These are phyloP conservation scores for Drosophila yooni DNA, from an alignment of 2,888 invertebrate species.

Conservation along the genomic window DNA sequence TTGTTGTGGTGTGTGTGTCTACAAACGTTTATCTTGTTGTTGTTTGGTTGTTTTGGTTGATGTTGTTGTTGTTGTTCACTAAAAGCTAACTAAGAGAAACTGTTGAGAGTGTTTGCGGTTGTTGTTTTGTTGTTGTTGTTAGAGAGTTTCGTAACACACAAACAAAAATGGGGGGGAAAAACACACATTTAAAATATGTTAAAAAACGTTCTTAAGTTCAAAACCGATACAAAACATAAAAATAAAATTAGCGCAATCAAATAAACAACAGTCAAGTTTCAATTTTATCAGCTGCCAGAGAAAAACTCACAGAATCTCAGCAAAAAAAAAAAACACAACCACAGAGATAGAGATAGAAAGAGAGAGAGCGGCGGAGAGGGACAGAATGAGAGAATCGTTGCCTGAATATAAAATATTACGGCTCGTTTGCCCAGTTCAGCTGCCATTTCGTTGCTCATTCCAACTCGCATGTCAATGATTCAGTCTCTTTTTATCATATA, in stretches of 20 bases:
- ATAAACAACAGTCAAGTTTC: slow-evolving; percentile 19
- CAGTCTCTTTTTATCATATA: slow-evolving; percentile 42
- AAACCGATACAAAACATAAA: slow-evolving; percentile 19
- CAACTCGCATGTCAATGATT: slow-evolving; percentile 70
- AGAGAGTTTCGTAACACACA: slow-evolving; percentile 39
- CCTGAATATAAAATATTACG: slow-evolving; percentile 32
- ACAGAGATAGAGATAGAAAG: not conserved
- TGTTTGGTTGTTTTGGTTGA: slow-evolving; percentile 35
- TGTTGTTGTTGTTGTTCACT: slow-evolving; percentile 42
- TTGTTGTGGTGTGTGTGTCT: slow-evolving; percentile 54
- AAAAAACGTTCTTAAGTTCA: slow-evolving; percentile 10
- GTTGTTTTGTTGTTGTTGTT: slow-evolving; percentile 22
- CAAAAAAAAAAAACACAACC: not conserved
- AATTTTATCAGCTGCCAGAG: slow-evolving; percentile 10
- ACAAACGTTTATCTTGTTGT: slow-evolving; percentile 46
- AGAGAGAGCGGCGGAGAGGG: not conserved
- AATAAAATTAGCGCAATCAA: slow-evolving; percentile 4
- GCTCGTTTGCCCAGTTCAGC: slow-evolving; percentile 44
- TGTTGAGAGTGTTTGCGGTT: slow-evolving; percentile 28
- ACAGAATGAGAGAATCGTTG: slow-evolving; percentile 1
- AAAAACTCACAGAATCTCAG: not conserved
- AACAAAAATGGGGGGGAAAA: slow-evolving; percentile 20
- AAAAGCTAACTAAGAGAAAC: slow-evolving; percentile 58
- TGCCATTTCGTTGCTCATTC: slow-evolving; percentile 45
- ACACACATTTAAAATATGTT: slow-evolving; percentile 16